Evolutionary conservation across 2,888 invertebrate genomes (phyloP).

Genomic region (Stenodera caucasica): DNA sequence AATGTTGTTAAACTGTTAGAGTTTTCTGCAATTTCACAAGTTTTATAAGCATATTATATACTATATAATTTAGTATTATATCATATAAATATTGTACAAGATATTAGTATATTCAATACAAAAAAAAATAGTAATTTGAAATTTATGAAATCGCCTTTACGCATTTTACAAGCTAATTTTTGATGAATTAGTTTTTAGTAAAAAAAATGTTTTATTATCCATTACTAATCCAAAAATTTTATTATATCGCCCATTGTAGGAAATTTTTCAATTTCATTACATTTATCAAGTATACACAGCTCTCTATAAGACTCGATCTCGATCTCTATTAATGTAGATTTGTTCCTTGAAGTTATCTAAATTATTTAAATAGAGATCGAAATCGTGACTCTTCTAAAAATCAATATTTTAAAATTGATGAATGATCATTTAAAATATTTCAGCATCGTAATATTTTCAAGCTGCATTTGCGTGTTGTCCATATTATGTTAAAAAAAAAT

Average conservation of each 20-base stretch:
- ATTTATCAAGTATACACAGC: neutral
- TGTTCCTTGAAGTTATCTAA: no score
- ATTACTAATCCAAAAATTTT: neutral
- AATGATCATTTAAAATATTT: slow-evolving; percentile 35
- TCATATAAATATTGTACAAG: slow-evolving; percentile 49
- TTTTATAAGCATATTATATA: slow-evolving; percentile 53
- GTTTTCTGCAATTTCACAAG: slow-evolving; percentile 58
- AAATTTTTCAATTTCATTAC: neutral
- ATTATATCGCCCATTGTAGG: slow-evolving; percentile 1
- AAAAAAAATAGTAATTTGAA: slow-evolving; percentile 6
- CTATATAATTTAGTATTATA: slow-evolving; percentile 51
- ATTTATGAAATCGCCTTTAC: neutral
- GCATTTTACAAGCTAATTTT: slow-evolving; percentile 5
- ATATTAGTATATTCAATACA: slow-evolving; percentile 22
- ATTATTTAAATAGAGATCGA: no score
- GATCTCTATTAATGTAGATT: no score
- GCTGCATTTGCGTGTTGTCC: slow-evolving; percentile 56
- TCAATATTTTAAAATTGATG: no score
- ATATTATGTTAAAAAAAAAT: slow-evolving; percentile 52
- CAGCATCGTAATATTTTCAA: slow-evolving; percentile 55
- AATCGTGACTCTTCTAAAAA: no score
- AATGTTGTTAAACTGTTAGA: slow-evolving; percentile 55
- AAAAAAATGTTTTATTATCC: neutral
- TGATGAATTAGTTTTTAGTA: neutral
- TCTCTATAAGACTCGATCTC: no score